Evolutionary conservation across 2,797 vertebrate genomes (phyloP).

Genomic region (Harpagifer antarcticus): DNA sequence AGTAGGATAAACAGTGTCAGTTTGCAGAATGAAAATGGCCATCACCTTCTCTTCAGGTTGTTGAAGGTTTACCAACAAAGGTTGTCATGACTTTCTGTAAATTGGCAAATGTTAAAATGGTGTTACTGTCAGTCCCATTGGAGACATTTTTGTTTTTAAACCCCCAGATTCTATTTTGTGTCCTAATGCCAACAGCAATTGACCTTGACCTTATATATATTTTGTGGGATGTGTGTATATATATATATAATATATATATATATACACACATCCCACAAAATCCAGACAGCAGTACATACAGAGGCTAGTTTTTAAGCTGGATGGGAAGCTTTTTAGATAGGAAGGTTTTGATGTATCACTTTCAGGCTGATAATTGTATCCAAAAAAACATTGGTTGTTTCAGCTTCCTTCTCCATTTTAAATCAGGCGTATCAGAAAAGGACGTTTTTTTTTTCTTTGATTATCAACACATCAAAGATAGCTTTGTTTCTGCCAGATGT

Average conservation of each 20-base stretch:
- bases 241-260: not conserved
- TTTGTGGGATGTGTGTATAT: too few relatives aligned
- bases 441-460: not conserved
- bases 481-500: not conserved
- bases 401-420: not conserved
- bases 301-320: not conserved
- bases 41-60: constrained; percentile 19
- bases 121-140: not conserved
- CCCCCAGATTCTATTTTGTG: constrained; percentile 1
- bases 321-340: not conserved
- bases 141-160: not conserved
- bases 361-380: not conserved
- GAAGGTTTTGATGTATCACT: not conserved
- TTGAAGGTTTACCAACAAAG: constrained; percentile 10
- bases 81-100: not conserved
- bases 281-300: not conserved
- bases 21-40: constrained; percentile 33
- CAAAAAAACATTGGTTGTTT: not conserved
- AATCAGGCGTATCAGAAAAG: not conserved
- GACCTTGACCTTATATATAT: too few relatives aligned
- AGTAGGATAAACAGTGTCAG: constrained; percentile 24
- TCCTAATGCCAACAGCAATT: not conserved
- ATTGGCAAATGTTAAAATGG: constrained; percentile 19
- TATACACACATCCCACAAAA: not conserved
- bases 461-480: not conserved